Evolutionary conservation across 2,797 vertebrate species (phyloP), one percentile per base, ranked within the genome.

Genomic region (Lerista edwardsae): DNA sequence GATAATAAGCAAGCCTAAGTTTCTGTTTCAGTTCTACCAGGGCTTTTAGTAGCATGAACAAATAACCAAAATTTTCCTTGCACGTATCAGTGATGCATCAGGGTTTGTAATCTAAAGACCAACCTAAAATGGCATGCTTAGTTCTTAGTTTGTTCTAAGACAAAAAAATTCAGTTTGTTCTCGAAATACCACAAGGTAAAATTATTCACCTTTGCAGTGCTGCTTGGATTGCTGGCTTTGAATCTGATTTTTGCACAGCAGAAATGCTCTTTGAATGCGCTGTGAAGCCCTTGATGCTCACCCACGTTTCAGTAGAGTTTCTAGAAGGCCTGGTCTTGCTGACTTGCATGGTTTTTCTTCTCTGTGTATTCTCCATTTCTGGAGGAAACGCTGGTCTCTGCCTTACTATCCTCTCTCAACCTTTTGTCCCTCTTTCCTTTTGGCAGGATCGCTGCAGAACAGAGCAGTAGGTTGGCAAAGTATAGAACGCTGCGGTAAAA

Each of bases 391-490:
- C 76, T 94, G 88, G 95, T 93, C 89, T 93, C 90, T 87, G 93
- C 95, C 88, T 92, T 87, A 62, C 93, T 91, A 2, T 89, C 89
- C 90, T 75, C 80, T 93, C 93, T 94, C 86, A 94, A 91, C 92
- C 95, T 97, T 76, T 55, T 96, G 93, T 96, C 91, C 95, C 93
- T 96, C 93, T 96, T 94, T 96, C 95, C 97, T 96, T 96, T 97
- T 97, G 97, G 95, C 97, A 99, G 99, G 98, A 99, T 99, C 95
- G 98, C 98, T 87, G 98, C 98, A 95, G 99, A 99, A 97, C 99
- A 99, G 96, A 99, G 98, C 98, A 98, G 98, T 99, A 99, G 99
- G 97, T 98, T 99, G 99, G 99, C 98, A 98, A 99, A 99, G 96
- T 99, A 99, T 99, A 99, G 99, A 96, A 99, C 98, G 74, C 98